Percentiles rank a stretch among this genome's conserved stretches.
phyloP scores from a whole-genome alignment of 1,140 invertebrate species.

The Drosophila aff. region DNA sequence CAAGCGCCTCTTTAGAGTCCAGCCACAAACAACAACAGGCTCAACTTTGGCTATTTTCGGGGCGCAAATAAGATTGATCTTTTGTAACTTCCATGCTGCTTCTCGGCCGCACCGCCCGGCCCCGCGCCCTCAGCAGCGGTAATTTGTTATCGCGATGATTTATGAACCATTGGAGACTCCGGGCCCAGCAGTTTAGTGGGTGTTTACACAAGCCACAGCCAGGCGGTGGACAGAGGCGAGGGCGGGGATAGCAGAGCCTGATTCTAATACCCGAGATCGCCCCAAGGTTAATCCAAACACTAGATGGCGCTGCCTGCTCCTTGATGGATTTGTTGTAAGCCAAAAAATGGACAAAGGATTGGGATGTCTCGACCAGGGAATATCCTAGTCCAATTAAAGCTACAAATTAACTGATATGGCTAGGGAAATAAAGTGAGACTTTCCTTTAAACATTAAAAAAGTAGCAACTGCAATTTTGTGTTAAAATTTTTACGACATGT shows the following conservation, averaged over 20 bases:
- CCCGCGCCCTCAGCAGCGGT: constrained; percentile 63
- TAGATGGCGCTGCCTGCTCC: constrained; percentile 62
- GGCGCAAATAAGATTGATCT: constrained; percentile 84
- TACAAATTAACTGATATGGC: not conserved
- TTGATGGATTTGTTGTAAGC: constrained; percentile 76
- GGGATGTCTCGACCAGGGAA: not conserved
- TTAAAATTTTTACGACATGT: not conserved
- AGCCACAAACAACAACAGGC: constrained; percentile 16
- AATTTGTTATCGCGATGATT: constrained; percentile 84
- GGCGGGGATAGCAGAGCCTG: constrained; percentile 26
- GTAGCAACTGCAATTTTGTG: too few species aligned
- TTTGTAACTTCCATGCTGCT: constrained; percentile 81
- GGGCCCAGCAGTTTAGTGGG: constrained; percentile 69
- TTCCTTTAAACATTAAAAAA: too few species aligned
- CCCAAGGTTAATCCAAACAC: constrained; percentile 50
- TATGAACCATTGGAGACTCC: constrained; percentile 73
- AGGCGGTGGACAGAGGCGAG: not conserved
- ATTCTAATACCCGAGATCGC: constrained; percentile 66
- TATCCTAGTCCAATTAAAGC: not conserved
- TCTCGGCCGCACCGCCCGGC: constrained; percentile 26
- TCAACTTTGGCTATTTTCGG: constrained; percentile 64
- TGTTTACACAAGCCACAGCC: constrained; percentile 73
- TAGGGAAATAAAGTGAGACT: too few species aligned
- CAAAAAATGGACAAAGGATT: constrained; percentile 15
- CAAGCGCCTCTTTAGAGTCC: constrained; percentile 60